These are phyloP conservation scores for Avahi laniger DNA, from an alignment of 2,797 vertebrate genomes.

Conservation along the genomic window DNA sequence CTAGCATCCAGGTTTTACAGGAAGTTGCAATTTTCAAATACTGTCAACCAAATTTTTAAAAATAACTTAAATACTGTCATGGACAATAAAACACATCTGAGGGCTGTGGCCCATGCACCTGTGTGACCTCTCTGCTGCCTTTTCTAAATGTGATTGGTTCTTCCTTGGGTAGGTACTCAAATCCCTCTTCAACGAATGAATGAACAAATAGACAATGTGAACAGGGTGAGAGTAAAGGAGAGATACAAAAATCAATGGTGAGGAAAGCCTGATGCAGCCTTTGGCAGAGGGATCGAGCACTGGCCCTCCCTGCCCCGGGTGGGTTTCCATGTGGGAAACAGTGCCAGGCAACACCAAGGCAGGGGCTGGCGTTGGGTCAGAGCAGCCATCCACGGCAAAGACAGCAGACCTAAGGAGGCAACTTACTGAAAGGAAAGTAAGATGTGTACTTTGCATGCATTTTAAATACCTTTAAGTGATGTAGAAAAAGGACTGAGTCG, in stretches of 20 bases:
- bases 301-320: background rate
- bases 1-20: background rate
- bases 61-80: background rate
- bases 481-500: background rate
- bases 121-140: background rate
- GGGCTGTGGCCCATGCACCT: background rate
- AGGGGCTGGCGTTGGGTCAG: too few species aligned
- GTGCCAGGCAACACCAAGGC: background rate
- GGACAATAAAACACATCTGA: background rate
- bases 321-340: too few species aligned
- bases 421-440: background rate
- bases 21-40: background rate
- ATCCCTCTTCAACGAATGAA: background rate
- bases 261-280: background rate
- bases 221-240: background rate
- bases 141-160: background rate
- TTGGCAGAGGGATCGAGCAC: background rate
- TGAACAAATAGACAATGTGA: background rate
- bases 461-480: background rate
- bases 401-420: background rate
- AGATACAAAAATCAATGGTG: background rate
- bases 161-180: background rate
- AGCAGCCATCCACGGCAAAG: background rate
- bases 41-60: background rate
- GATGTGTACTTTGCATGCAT: background rate